Evolutionary conservation across 1,140 invertebrate genomes (phyloP).

Genomic region (Eumaeus atala): DNA sequence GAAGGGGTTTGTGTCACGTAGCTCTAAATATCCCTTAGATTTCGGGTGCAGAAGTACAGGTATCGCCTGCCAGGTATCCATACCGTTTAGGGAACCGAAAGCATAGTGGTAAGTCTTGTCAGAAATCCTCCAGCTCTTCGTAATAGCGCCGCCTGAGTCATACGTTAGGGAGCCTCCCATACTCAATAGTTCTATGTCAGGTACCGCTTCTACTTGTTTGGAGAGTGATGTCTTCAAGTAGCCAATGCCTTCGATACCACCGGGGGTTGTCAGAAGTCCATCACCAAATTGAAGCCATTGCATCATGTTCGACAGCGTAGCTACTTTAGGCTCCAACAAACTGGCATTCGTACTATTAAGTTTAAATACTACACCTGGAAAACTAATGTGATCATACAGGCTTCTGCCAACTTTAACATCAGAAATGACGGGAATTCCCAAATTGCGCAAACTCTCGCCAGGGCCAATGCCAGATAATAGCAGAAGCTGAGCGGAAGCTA

Average conservation of each 20-base stretch:
- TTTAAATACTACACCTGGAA: slow-evolving; percentile 78
- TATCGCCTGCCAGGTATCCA: slow-evolving; percentile 80
- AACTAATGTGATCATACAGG: slow-evolving; percentile 83
- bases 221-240: slow-evolving; percentile 74
- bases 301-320: slow-evolving; percentile 69
- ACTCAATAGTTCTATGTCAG: slow-evolving; percentile 76
- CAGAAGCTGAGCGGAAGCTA: slow-evolving; percentile 86
- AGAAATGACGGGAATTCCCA: slow-evolving; percentile 80
- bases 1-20: slow-evolving; percentile 82
- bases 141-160: slow-evolving; percentile 54
- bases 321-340: slow-evolving; percentile 68
- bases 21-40: slow-evolving; percentile 80
- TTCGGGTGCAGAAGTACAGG: slow-evolving; percentile 84
- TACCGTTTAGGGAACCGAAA: slow-evolving; percentile 53
- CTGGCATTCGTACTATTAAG: slow-evolving; percentile 71
- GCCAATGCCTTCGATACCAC: slow-evolving; percentile 74
- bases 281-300: slow-evolving; percentile 73
- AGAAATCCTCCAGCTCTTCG: slow-evolving; percentile 52
- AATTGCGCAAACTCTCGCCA: slow-evolving; percentile 77
- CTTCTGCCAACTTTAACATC: slow-evolving; percentile 82
- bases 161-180: slow-evolving; percentile 59
- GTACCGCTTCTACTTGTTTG: slow-evolving; percentile 61
- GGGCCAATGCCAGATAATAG: slow-evolving; percentile 89
- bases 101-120: slow-evolving; percentile 45
- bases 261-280: slow-evolving; percentile 69